These are phyloP conservation scores for Eupithecia tripunctaria DNA, from an alignment of 2,888 invertebrate genomes.

Conservation along the genomic window DNA sequence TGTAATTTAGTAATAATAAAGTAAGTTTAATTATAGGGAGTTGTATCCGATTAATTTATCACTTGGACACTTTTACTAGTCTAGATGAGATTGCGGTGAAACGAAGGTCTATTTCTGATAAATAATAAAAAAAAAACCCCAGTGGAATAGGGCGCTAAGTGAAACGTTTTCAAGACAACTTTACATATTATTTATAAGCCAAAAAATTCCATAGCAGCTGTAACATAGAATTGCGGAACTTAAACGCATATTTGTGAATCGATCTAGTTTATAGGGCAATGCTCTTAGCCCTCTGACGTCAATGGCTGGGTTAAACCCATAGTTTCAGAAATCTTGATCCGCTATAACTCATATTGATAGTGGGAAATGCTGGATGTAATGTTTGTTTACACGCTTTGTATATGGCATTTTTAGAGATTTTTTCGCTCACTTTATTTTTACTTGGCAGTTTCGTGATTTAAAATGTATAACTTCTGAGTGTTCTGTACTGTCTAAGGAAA, in stretches of 20 bases:
- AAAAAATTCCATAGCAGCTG: constrained; percentile 1
- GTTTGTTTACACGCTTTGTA: constrained; percentile 19
- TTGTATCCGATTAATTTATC: not conserved
- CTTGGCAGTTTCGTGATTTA: not conserved
- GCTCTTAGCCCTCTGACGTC: constrained; percentile 38
- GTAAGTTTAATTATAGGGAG: not conserved
- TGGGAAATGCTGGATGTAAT: constrained; percentile 18
- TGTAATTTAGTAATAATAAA: too few species aligned
- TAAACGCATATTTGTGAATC: constrained; percentile 24
- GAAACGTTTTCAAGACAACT: not conserved
- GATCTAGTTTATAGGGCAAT: constrained; percentile 30
- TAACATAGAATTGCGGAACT: constrained; percentile 4
- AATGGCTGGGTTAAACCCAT: constrained; percentile 29
- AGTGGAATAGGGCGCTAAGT: not conserved
- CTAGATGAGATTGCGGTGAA: too few species aligned
- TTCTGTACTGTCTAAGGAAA: not conserved
- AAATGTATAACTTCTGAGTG: not conserved
- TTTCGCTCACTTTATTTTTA: constrained; percentile 16
- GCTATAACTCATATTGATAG: constrained; percentile 27
- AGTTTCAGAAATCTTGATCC: constrained; percentile 26
- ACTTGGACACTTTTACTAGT: not conserved
- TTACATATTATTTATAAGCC: not conserved
- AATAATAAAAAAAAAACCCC: too few species aligned
- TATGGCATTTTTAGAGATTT: constrained; percentile 8
- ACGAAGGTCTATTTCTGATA: too few species aligned